phyloP scores from a whole-genome alignment of 2,113 vertebrate genomes.

The Lathamus discolor region DNA sequence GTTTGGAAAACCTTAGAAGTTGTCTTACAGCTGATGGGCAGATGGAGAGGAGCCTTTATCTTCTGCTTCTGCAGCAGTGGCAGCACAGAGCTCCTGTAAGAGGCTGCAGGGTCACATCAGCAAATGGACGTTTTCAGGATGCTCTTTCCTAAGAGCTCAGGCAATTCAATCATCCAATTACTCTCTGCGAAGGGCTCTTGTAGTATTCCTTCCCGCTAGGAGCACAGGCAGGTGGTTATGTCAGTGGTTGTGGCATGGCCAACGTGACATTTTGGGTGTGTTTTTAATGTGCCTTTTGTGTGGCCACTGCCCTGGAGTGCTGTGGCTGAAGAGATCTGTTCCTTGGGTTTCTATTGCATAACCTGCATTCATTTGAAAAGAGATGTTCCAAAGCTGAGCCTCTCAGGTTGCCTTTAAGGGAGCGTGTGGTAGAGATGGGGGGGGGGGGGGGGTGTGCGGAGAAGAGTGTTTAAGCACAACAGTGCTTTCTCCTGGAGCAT shows the following conservation, averaged over 20 bases:
- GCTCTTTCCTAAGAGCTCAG: not conserved
- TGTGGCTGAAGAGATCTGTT: not conserved
- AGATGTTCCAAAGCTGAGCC: not conserved
- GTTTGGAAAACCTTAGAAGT: fast-evolving
- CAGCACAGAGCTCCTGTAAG: not conserved
- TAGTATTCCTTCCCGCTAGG: fast-evolving
- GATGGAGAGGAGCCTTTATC: not conserved
- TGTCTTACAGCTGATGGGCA: not conserved
- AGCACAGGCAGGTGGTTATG: not conserved
- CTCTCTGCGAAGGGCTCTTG: not conserved
- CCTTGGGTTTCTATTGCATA: not conserved
- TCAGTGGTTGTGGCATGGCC: not conserved
- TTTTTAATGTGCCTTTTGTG: not conserved
- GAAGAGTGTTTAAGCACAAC: not conserved
- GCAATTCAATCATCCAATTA: not conserved
- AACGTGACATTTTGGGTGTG: not conserved
- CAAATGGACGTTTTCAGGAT: not conserved
- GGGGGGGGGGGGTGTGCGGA: too few relatives aligned
- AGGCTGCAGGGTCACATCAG: not conserved
- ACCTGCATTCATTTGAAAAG: not conserved
- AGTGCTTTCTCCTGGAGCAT: not conserved
- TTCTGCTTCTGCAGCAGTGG: fast-evolving
- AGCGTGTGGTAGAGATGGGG: not conserved
- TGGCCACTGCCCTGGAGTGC: not conserved
- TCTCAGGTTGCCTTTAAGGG: not conserved